These are phyloP conservation scores for Lepus oiostolus DNA, from an alignment of 2,797 vertebrate genomes.

Conservation along the genomic window DNA sequence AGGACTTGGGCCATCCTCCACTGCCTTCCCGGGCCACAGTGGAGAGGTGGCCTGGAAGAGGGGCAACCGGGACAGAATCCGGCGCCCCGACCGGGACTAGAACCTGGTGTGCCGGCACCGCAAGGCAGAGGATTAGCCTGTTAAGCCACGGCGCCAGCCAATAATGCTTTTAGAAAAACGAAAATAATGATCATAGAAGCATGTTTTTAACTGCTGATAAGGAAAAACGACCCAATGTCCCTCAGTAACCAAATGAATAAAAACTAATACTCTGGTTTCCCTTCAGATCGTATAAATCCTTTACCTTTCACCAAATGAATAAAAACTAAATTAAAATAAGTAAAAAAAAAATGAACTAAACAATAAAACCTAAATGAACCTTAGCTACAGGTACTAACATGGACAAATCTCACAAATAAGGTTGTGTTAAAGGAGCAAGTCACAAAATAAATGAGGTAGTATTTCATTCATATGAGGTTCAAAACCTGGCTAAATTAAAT, in stretches of 20 bases:
- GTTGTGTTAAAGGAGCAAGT: neutral
- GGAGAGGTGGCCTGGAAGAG: no score
- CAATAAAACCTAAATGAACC: slow-evolving; percentile 37
- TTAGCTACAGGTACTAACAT: neutral
- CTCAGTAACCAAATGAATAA: neutral
- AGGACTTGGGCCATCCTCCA: no score
- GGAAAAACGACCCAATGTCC: neutral
- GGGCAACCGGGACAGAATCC: no score
- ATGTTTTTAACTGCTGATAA: neutral
- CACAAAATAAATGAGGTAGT: neutral
- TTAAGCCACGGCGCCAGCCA: no score
- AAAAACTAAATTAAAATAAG: no score
- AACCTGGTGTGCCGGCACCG: no score
- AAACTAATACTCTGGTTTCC: no score
- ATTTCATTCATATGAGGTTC: slow-evolving; percentile 19
- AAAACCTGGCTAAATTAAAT: slow-evolving; percentile 22
- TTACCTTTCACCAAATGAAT: no score
- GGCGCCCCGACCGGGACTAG: no score
- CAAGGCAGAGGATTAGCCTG: no score
- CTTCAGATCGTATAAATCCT: no score
- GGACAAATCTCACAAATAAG: neutral
- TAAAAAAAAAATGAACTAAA: neutral
- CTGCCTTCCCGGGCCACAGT: no score
- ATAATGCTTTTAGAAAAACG: neutral
- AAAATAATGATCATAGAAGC: neutral